A percentile compares a stretch with the other conserved stretches of the same genome.
Evolutionary conservation across 2,113 vertebrate genomes (phyloP).

Genomic region (Corythoichthys haematopterus): DNA sequence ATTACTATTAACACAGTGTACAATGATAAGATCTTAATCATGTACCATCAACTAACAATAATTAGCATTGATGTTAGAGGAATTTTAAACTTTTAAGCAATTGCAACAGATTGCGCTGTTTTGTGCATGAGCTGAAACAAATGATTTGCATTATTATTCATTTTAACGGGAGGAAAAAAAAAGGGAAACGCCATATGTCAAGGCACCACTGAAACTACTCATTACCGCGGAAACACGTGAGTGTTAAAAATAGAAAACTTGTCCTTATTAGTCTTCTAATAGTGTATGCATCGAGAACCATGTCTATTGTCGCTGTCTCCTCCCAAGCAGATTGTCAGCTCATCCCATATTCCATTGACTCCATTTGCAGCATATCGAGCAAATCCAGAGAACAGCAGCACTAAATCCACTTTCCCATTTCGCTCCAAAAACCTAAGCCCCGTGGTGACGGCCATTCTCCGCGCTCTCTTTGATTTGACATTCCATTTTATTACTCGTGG

Average conservation of each 20-base stretch:
- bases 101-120: too few species aligned
- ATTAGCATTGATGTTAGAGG: too few species aligned
- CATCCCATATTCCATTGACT: conserved; percentile 41
- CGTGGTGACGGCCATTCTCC: conserved; percentile 51
- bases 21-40: too few species aligned
- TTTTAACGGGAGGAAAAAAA: too few species aligned
- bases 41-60: too few species aligned
- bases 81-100: too few species aligned
- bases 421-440: conserved; percentile 43
- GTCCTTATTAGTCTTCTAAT: not conserved
- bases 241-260: not conserved
- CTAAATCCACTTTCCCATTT: conserved; percentile 61
- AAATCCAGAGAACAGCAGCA: conserved; percentile 32
- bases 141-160: too few species aligned
- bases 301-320: not conserved
- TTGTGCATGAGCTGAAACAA: too few species aligned
- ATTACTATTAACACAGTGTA: too few species aligned
- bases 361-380: conserved; percentile 42
- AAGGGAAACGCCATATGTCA: too few species aligned
- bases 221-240: not conserved
- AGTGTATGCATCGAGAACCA: not conserved
- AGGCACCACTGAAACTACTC: not conserved
- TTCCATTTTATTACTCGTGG: conserved; percentile 62
- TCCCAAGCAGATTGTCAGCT: conserved; percentile 10
- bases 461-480: conserved; percentile 67